Evolutionary conservation across 2,888 invertebrate genomes (phyloP).

Genomic region (Arge pagana): DNA sequence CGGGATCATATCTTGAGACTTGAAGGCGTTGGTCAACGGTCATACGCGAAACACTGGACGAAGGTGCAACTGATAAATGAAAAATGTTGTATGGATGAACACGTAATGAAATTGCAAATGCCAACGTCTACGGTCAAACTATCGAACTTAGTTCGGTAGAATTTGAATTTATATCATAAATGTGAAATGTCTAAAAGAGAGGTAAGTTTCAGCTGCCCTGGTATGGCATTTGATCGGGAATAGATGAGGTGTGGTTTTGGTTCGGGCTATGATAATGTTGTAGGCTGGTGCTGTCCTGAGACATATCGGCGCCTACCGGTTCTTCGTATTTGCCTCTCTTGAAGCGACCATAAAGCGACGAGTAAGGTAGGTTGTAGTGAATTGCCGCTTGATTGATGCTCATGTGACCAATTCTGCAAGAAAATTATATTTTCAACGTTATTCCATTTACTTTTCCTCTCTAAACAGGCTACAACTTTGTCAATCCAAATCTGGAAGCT

Average conservation of each 20-base stretch:
- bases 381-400: constrained; percentile 93
- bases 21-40: no score
- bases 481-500: background rate
- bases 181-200: constrained; percentile 51
- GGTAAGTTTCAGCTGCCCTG: constrained; percentile 59
- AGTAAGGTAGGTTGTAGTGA: constrained; percentile 88
- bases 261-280: constrained; percentile 53
- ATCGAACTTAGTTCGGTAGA: no score
- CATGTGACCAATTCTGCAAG: constrained; percentile 82
- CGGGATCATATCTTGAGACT: no score
- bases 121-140: no score
- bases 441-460: no score
- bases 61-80: no score
- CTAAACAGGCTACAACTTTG: background rate
- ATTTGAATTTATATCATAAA: no score
- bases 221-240: constrained; percentile 57
- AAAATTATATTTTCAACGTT: constrained; percentile 18
- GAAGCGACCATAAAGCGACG: constrained; percentile 86
- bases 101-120: no score
- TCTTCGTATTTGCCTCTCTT: constrained; percentile 83
- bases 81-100: no score
- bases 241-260: constrained; percentile 55
- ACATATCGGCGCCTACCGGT: constrained; percentile 52
- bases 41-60: no score
- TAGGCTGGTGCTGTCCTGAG: constrained; percentile 55